Evolutionary conservation across 2,113 vertebrate species (phyloP).

Genomic region (Platycercus adscitus): DNA sequence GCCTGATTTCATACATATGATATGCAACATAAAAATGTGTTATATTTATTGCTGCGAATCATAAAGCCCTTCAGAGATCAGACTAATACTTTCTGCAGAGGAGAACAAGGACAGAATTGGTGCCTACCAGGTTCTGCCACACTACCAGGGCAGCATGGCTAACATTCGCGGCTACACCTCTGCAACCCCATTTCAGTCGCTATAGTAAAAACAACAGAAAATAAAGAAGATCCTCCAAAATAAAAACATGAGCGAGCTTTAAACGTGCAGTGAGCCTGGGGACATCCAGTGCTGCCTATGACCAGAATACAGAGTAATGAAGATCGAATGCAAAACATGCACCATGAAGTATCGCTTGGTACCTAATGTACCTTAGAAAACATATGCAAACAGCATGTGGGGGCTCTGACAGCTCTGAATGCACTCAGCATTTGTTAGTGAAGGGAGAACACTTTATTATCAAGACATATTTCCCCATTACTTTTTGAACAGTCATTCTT

Average conservation of each 20-base stretch:
- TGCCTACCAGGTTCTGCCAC: neutral
- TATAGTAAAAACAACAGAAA: neutral
- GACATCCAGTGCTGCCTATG: neutral
- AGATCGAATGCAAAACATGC: neutral
- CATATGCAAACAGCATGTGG: neutral
- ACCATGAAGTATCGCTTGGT: neutral
- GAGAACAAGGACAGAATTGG: neutral
- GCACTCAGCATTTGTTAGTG: neutral
- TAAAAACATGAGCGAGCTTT: neutral
- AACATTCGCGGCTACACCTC: fast-evolving
- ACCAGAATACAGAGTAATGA: neutral
- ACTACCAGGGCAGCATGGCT: neutral
- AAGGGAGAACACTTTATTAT: neutral
- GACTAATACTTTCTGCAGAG: neutral
- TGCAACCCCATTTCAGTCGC: neutral
- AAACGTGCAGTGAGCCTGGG: neutral
- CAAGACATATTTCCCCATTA: neutral
- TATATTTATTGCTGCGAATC: neutral
- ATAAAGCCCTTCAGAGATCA: neutral
- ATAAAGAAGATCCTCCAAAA: neutral
- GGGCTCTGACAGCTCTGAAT: neutral
- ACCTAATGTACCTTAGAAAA: neutral
- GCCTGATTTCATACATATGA: neutral
- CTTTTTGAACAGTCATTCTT: neutral
- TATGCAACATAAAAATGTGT: neutral